Base-by-base conservation (phyloP, 2,888 invertebrate species). In the Brachypalpus laphriformis region DNA sequence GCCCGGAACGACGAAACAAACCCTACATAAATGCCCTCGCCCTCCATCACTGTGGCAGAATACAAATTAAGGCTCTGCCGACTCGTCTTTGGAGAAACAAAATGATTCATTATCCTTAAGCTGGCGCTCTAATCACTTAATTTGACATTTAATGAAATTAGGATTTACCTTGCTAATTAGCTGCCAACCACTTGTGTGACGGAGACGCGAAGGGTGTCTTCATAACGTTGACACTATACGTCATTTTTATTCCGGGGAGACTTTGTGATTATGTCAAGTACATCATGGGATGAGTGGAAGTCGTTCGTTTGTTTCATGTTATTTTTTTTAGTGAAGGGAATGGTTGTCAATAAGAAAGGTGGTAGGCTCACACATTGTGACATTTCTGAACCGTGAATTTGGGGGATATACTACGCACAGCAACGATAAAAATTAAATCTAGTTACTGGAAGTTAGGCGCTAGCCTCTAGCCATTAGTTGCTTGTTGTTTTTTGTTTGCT, bases 101-200 rank as follows among this genome's bases (percentile, higher is more conserved):
- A 72, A 56, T 72, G 54, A 68, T 82, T 82, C 61, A 63, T 82
- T 72, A 82, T 78, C 71, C 78, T 63, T 78, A 78, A 82, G 78
- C 72, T 61, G 66, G 59, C 78, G 61, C 66, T 82, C 51, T 82
- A 82, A 82, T 82, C 78, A 82, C 78, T 78, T 82, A 82, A 82
- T 74, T 82, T 82, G 78, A 63, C 78, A 78, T 82, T 74, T 78
- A 82, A 78, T 82, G 78, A 78, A 77, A 74, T 82, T 54, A 78
- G 78, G 78, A 78, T 74, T 74, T 68, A 82, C 82, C 82, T 82
- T 59, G 66, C 78, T 82, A 78, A 82, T 82, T 82, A 68, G 72
- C 82, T 72, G 56, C 51, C 72, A 82, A 78, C 78, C 56, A 54
- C 61, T 66, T 77, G 40, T 77, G 37, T 28, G 9, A 25, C 31